Conservation (phyloP, 2,113 vertebrate genomes). For the Cephalopterus ornatus region DNA sequence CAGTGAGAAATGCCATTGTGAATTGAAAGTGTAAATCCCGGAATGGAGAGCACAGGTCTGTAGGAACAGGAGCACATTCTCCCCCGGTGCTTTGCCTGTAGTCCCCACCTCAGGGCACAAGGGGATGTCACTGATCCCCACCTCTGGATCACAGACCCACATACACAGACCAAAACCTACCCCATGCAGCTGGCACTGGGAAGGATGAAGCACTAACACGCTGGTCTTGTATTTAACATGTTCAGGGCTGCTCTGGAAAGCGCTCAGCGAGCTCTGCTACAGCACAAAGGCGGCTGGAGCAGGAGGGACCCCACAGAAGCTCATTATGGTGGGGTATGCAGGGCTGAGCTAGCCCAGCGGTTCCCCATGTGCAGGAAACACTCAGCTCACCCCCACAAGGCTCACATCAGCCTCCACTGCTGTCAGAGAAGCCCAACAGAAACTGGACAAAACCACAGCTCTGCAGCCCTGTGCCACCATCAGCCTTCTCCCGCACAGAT, state of each 20-base stretch:
- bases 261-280: rapidly evolving
- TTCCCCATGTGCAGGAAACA: rapidly evolving
- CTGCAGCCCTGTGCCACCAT: background rate
- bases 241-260: background rate
- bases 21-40: background rate
- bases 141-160: background rate
- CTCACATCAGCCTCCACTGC: background rate
- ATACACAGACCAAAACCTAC: background rate
- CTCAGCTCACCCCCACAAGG: background rate
- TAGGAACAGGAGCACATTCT: background rate
- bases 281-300: background rate
- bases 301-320: background rate
- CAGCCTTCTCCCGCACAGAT: background rate
- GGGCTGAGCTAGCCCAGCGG: background rate
- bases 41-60: background rate
- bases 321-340: background rate
- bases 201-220: background rate
- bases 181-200: background rate
- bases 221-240: background rate
- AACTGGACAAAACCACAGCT: rapidly evolving
- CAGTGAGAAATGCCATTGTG: background rate
- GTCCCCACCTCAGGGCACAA: background rate
- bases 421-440: background rate
- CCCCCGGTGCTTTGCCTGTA: rapidly evolving
- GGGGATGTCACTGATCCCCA: rapidly evolving